Evolutionary conservation across 2,113 vertebrate genomes (phyloP), one percentile per base, ranked within the genome.

Genomic region (Melanerpes formicivorus): DNA sequence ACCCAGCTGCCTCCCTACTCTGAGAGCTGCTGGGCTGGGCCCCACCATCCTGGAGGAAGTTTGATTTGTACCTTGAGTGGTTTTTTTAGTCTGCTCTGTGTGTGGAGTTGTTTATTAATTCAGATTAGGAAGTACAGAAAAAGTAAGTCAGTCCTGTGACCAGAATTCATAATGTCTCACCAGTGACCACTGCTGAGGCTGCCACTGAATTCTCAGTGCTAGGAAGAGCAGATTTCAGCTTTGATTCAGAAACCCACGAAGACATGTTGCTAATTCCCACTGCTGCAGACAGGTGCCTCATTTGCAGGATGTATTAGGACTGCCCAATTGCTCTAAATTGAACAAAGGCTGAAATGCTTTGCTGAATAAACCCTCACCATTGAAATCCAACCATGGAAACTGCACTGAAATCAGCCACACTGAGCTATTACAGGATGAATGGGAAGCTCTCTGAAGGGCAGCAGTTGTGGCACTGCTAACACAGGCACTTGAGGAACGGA

Each of bases 301-400:
- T 89, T 93, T 84, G 11, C 59, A 87, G 71, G 52, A 55, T 72
- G 4, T 82, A 75, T 92, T 89, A 84, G 60, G 44, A 58, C 34
- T 71, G 60, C 11, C 11, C 48, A 81, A n/a, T 64, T 90, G 63
- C 74, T 88, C 54, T 80, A 76, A 91, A 87, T n/a, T 84, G 59
- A 94, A 67, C 40, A 78, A 32, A n/a, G 71, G 18, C 37, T 83
- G 91, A 92, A 94, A 84, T 80, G 50, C 40, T 87, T 87, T 87
- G 42, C 77, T 90, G 78, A 94, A 89, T 81, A 90, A 92, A 84
- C 56, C 42, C 64, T 84, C 78, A n/a, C 67, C 30, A 88, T 29
- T 81, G 76, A 95, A 89, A 89, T 80, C 48, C 80, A 95, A 60
- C 54, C 76, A 74, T 59, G 64, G 84, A 92, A 89, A 92, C 76